Evolutionary conservation across 2,113 vertebrate species (phyloP).

Genomic region (Catharus bicknelli): DNA sequence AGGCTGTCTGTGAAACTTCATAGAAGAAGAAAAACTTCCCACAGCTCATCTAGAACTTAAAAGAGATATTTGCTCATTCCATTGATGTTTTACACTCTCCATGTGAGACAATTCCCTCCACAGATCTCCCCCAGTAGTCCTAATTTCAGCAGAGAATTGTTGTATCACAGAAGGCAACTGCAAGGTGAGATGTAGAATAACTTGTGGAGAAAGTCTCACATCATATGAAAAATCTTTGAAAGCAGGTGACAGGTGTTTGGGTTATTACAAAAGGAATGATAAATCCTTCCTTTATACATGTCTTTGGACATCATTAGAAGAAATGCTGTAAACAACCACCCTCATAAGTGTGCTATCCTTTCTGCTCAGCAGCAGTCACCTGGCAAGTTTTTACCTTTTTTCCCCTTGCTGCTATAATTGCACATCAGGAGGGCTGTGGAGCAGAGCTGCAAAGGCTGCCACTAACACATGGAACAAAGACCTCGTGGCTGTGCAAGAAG

Average conservation of each 20-base stretch:
- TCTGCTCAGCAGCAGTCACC: not conserved
- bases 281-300: not conserved
- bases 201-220: not conserved
- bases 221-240: not conserved
- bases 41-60: conserved; percentile 30
- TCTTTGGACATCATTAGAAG: not conserved
- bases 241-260: not conserved
- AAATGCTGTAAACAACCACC: not conserved
- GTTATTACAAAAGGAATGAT: not conserved
- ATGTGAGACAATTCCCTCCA: conserved; percentile 14
- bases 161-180: not conserved
- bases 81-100: conserved; percentile 33
- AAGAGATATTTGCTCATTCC: conserved; percentile 7
- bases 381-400: not conserved
- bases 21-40: conserved; percentile 1
- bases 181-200: not conserved
- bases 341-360: not conserved
- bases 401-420: not conserved
- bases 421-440: not conserved
- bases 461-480: not conserved
- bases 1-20: not conserved
- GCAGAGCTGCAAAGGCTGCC: not conserved
- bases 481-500: not conserved
- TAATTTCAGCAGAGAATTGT: conserved; percentile 26
- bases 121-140: conserved; percentile 37